Base-by-base conservation (phyloP, 1,140 invertebrate genomes). In the Carposina sasakii region DNA sequence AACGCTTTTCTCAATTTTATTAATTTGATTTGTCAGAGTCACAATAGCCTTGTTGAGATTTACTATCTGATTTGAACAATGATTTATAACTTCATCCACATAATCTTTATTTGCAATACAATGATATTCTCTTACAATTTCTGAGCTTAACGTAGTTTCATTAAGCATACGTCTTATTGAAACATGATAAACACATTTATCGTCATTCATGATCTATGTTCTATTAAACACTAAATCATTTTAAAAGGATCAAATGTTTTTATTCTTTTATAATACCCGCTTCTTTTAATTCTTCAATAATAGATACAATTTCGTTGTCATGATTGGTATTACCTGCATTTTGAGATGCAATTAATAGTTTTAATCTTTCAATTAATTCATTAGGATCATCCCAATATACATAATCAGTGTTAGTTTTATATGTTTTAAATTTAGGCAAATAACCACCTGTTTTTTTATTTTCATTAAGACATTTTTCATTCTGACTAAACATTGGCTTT, bases 241-340 rank as follows among this genome's bases (percentile, higher is more conserved):
- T 6, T 47, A 20, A 9, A 34, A 20, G 16, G 12, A n/a, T 13
- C 24, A 19, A 45, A 31, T 26, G 21, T 31, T 13, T 39, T 41
- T 31, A 21, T 42, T 19, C 13, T 24, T 19, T 36, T 5, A 39
- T 39, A 21, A 42, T 10, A 21, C 33, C 33, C 9, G 39, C 30
- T 39, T 50, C 48, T 16, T 20, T 31, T 17, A 50, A 28, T 24
- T 76, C 72, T 52, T 78, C 67, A 13, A 78, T 54, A 19, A 77
- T 81, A 13, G 65, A 68, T 8, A 67, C 46, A 31, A 83, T 78
- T 69, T 82, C 69, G 56, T 74, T 76, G 23, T 63, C 47, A 34
- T 67, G 49, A 42, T 52, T 63, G 3, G 43, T 59, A 50, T 78
- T 66, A 8, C 71, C 73, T 19, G 70, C 71, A 6, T 40, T 40